Conservation (phyloP, 2,888 invertebrate genomes). For the Aporophyla nigra region DNA sequence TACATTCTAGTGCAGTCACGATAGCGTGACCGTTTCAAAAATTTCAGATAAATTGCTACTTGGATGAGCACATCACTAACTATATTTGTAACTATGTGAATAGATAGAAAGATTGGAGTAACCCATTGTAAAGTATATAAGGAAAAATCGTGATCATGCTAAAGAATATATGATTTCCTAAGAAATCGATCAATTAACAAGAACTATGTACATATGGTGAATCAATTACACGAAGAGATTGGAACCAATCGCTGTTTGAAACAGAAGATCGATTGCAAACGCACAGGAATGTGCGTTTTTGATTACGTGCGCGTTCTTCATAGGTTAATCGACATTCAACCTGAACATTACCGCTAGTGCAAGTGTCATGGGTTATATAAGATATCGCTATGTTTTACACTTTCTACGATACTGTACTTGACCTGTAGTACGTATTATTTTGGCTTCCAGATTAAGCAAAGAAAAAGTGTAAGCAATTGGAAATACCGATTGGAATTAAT, state of each 20-base stretch:
- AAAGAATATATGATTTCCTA: constrained; percentile 31
- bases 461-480: no score
- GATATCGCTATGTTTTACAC: constrained; percentile 24
- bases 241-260: constrained; percentile 45
- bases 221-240: constrained; percentile 52
- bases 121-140: constrained; percentile 23
- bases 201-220: constrained; percentile 28
- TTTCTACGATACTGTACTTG: constrained; percentile 36
- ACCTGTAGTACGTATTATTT: background rate
- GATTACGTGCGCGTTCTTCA: constrained; percentile 45
- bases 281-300: constrained; percentile 53
- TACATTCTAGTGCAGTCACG: constrained; percentile 49
- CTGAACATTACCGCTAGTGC: constrained; percentile 32
- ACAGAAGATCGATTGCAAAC: constrained; percentile 48
- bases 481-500: no score
- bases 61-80: constrained; percentile 38
- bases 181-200: constrained; percentile 38
- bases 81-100: constrained; percentile 41
- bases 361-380: constrained; percentile 49
- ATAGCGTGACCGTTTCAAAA: constrained; percentile 53
- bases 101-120: constrained; percentile 32
- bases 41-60: constrained; percentile 42
- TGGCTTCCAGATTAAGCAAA: background rate
- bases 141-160: constrained; percentile 44
- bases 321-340: constrained; percentile 50